Percentiles rank a stretch among this genome's conserved stretches.
Evolutionary conservation across 2,113 vertebrate genomes (phyloP).

Genomic region (Tragelaphus buxtoni): DNA sequence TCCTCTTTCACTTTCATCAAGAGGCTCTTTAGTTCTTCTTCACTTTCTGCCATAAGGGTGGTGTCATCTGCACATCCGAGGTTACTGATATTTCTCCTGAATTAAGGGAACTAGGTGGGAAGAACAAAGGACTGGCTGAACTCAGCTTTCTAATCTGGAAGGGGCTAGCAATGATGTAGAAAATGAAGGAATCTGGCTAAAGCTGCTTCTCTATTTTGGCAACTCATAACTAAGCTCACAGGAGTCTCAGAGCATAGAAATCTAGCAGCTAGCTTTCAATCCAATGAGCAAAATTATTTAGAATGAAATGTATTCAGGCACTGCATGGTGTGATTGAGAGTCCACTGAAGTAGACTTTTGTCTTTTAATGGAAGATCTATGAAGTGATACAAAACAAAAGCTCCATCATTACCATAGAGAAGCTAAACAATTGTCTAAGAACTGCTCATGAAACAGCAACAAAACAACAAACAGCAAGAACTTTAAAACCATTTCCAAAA

Average conservation of each 20-base stretch:
- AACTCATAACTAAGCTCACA: not conserved
- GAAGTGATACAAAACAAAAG: not conserved
- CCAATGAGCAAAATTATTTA: not conserved
- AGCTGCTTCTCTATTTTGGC: not conserved
- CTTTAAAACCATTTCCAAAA: not conserved
- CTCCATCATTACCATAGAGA: not conserved
- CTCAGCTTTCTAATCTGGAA: not conserved
- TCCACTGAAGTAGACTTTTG: not conserved
- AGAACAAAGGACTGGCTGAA: not conserved
- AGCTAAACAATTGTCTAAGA: not conserved
- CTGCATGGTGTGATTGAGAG: not conserved
- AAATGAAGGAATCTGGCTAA: not conserved
- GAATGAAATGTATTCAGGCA: not conserved
- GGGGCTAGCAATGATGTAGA: not conserved
- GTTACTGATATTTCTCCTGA: not conserved
- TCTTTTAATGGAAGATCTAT: not conserved
- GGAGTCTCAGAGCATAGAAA: not conserved
- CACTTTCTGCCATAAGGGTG: not conserved
- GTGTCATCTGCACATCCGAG: not conserved
- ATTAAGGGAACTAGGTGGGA: not conserved
- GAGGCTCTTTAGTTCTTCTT: not conserved
- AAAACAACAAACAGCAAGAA: not conserved
- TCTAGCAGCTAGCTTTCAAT: not conserved
- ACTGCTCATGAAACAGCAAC: not conserved
- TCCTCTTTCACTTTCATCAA: not conserved